Conservation (phyloP, 2,113 vertebrate genomes). For the Agelaius phoeniceus region DNA sequence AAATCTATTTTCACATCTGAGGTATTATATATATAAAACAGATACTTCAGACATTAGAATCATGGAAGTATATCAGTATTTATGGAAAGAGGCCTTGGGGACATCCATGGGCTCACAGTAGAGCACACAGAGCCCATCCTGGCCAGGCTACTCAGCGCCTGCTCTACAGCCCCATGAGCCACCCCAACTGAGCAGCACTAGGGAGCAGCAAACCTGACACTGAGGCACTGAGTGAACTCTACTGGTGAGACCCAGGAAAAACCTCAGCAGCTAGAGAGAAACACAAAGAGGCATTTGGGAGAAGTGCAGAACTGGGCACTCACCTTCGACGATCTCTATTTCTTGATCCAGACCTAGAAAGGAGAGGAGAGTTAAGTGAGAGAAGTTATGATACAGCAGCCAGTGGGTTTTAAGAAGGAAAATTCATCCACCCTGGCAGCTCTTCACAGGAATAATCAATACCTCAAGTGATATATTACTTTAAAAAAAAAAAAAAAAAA, state of each 20-base stretch:
- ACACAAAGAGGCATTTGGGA: neutral
- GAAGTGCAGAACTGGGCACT: neutral
- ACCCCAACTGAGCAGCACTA: neutral
- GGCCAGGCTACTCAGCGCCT: no score
- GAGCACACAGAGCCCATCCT: neutral
- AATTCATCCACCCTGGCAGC: neutral
- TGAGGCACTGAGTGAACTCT: neutral
- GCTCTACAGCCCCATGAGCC: accelerated
- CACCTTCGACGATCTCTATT: conserved; percentile 87
- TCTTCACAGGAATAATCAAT: neutral
- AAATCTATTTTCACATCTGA: neutral
- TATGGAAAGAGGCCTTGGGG: neutral
- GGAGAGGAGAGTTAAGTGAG: neutral
- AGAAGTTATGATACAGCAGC: neutral
- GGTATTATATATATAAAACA: neutral
- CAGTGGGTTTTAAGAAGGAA: neutral
- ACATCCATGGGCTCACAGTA: neutral
- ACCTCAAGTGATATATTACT: neutral
- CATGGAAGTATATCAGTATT: neutral
- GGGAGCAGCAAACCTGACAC: neutral
- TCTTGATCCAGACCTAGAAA: conserved; percentile 88
- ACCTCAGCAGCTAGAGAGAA: neutral
- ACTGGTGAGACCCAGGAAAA: neutral
- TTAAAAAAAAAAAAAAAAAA: neutral
- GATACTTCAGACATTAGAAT: neutral